phyloP scores from a whole-genome alignment of 2,113 vertebrate species.

The Orthonyx spaldingii region DNA sequence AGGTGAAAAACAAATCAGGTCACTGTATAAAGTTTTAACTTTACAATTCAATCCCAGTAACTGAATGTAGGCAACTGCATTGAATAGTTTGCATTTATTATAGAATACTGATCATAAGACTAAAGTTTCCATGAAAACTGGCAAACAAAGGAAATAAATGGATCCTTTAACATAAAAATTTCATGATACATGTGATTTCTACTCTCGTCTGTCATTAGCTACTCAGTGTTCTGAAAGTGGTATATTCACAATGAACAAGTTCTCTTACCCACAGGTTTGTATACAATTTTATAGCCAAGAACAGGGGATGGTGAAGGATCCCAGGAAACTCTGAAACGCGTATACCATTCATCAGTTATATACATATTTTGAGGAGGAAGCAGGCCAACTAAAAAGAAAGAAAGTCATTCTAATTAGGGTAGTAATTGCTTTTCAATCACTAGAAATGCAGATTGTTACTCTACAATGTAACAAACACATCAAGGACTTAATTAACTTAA shows the following conservation, averaged over 20 bases:
- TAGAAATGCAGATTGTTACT: neutral
- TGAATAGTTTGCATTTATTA: neutral
- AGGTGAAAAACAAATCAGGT: neutral
- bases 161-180: neutral
- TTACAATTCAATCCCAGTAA: neutral
- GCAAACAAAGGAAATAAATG: neutral
- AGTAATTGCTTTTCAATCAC: neutral
- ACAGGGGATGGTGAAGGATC: conserved; percentile 87
- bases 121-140: neutral
- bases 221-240: neutral
- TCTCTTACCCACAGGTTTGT: conserved; percentile 86
- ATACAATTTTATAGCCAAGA: conserved; percentile 91
- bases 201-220: neutral
- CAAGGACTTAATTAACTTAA: neutral
- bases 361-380: conserved; percentile 90
- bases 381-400: conserved; percentile 79
- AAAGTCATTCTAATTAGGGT: neutral
- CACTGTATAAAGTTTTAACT: neutral
- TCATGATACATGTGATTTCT: neutral
- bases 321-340: conserved; percentile 94
- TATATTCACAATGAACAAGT: neutral
- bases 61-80: neutral
- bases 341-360: conserved; percentile 98
- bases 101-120: neutral
- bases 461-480: neutral